Base-by-base conservation (phyloP, 2,797 vertebrate genomes). In the Gobio occitaniae region DNA sequence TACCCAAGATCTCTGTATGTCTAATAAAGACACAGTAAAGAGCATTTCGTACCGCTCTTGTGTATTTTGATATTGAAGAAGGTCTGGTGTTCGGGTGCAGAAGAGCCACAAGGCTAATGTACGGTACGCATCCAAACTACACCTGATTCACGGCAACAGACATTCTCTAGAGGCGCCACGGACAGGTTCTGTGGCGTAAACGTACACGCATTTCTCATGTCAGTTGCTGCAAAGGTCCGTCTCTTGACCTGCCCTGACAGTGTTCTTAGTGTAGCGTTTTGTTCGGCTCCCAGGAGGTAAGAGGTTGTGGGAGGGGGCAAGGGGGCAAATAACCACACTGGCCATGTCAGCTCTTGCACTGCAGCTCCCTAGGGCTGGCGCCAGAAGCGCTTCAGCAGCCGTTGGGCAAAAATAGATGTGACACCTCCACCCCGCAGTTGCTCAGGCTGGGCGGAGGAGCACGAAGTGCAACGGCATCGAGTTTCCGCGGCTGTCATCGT, bases 401-500 rank as follows among this genome's bases (percentile, higher is more conserved):
- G 74, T 47, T 82, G 66, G 91, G 90, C 94, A 91, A 95, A 95
- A 96, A 96, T 96, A 96, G 92, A 89, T 65, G 68, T 85, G 86
- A 89, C 84, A 88, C 84, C 72, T 25, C 77, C 84, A 76, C 54
- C 52, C 82, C 86, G 87, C 95, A 95, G 95, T 96, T 96, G 96
- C 95, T 92, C 91, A 90, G 76, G 89, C 86, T 90, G 93, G 94
- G 93, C 91, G 94, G 93, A 95, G 94, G 94, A 93, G 93, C 93
- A 89, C 91, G 88, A 86, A 91, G 93, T 94, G 93, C 94, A 94
- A 44, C 80, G 74, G 83, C 89, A 91, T 96, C 91, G 2, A 77
- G 93, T 95, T 96, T 92, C 95, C 90, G 91, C 85, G 93, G 93
- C 95, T 96, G 96, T 96, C 95, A 96, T 95, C 96, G 90, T 94